These are phyloP conservation scores for Drosophila suboccidentalis DNA, from an alignment of 2,888 invertebrate genomes.

Conservation along the genomic window DNA sequence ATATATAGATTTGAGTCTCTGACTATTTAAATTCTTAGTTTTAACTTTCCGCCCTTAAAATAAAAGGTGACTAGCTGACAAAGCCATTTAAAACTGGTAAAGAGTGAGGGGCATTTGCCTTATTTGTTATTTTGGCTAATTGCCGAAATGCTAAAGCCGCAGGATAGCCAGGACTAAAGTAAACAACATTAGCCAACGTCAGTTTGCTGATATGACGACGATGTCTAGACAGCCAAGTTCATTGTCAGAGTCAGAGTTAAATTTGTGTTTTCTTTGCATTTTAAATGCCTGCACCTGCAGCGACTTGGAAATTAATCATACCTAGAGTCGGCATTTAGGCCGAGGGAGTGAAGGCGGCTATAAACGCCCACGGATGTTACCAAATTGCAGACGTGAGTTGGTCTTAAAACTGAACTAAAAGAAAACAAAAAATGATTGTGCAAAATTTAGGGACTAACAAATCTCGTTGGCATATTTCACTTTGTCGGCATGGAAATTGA, in stretches of 20 bases:
- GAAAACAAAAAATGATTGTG: conserved; percentile 37
- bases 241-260: conserved; percentile 26
- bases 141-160: conserved; percentile 48
- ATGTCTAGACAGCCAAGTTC: conserved; percentile 63
- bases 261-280: conserved; percentile 11
- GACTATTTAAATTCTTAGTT: too few species aligned
- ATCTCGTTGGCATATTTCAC: conserved; percentile 26
- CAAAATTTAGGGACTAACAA: conserved; percentile 43
- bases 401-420: background rate
- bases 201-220: conserved; percentile 63
- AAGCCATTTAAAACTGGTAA: conserved; percentile 46
- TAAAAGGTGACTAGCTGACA: conserved; percentile 15
- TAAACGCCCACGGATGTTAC: conserved; percentile 42
- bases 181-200: conserved; percentile 72
- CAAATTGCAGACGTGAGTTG: conserved; percentile 17
- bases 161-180: conserved; percentile 44
- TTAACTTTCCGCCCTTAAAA: background rate
- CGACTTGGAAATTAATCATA: conserved; percentile 34
- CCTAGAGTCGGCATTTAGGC: conserved; percentile 10
- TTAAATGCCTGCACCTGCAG: conserved; percentile 52
- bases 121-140: conserved; percentile 49
- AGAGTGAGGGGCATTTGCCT: background rate
- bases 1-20: too few species aligned
- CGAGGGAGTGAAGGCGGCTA: conserved; percentile 5
- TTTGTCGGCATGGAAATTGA: conserved; percentile 41